Evolutionary conservation across 2,888 invertebrate genomes (phyloP).

Genomic region (Temnothorax rugatulus): DNA sequence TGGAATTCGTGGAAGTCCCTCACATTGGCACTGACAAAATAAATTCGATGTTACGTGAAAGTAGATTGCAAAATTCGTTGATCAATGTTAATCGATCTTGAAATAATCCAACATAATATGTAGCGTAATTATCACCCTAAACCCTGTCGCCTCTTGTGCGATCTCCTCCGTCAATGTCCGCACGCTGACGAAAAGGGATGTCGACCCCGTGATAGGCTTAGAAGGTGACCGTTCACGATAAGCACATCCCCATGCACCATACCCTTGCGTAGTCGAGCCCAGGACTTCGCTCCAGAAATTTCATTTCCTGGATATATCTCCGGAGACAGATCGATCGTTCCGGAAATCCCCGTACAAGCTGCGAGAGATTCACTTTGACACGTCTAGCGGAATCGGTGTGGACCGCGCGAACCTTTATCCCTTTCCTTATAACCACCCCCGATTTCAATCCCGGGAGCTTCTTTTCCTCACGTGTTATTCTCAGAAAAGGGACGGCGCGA

Average conservation of each 20-base stretch:
- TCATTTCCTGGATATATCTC: constrained; percentile 71
- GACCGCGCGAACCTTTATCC: constrained; percentile 56
- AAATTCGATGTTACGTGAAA: neutral
- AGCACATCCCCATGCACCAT: constrained; percentile 55
- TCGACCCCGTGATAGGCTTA: constrained; percentile 49
- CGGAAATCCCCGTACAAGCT: constrained; percentile 55
- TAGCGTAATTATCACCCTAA: neutral
- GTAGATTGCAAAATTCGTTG: neutral
- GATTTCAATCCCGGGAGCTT: constrained; percentile 33
- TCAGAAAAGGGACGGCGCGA: constrained; percentile 25
- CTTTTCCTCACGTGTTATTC: constrained; percentile 54
- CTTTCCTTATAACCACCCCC: constrained; percentile 27
- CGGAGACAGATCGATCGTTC: constrained; percentile 70
- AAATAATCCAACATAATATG: constrained; percentile 4
- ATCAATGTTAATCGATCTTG: neutral
- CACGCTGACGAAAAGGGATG: constrained; percentile 42
- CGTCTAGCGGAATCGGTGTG: constrained; percentile 46
- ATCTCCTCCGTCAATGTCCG: constrained; percentile 46
- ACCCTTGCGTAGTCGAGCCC: constrained; percentile 47
- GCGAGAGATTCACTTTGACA: constrained; percentile 67
- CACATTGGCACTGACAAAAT: neutral
- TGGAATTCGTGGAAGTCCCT: neutral
- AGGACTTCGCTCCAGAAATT: constrained; percentile 65
- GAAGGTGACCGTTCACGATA: constrained; percentile 60
- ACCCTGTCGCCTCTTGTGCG: neutral